phyloP scores from a whole-genome alignment of 2,888 invertebrate species.

The Lordiphosa fenestrarum region DNA sequence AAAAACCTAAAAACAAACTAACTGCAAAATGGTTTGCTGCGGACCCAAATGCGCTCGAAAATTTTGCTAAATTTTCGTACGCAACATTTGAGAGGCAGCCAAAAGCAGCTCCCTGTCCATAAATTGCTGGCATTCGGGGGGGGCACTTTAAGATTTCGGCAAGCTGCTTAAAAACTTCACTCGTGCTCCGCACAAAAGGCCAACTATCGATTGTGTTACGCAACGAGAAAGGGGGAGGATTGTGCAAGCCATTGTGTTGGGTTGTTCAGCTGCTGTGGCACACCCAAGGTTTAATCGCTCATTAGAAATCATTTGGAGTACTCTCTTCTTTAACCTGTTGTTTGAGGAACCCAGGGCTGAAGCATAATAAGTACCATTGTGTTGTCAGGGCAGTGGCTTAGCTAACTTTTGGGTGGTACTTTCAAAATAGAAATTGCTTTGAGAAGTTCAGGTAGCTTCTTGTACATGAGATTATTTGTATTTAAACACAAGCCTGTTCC shows the following conservation, averaged over 20 bases:
- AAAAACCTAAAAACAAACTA: conserved; percentile 56
- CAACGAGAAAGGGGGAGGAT: background rate
- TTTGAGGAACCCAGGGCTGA: conserved; percentile 4
- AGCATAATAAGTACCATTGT: no score
- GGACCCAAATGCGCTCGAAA: conserved; percentile 55
- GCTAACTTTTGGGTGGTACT: no score
- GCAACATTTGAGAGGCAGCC: conserved; percentile 38
- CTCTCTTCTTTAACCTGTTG: conserved; percentile 31
- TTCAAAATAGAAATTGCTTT: no score
- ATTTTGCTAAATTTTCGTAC: conserved; percentile 56
- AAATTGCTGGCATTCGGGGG: conserved; percentile 48
- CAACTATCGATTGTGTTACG: conserved; percentile 10
- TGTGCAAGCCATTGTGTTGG: background rate
- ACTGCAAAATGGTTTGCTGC: conserved; percentile 63
- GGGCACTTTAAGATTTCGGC: conserved; percentile 54
- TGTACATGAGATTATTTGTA: no score
- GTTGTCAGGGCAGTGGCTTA: no score
- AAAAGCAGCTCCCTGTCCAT: conserved; percentile 42
- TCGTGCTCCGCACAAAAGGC: no score
- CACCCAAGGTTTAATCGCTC: background rate
- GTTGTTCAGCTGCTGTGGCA: background rate
- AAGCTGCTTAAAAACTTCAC: conserved; percentile 34
- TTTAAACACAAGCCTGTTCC: no score
- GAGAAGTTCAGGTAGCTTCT: no score
- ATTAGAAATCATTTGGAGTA: background rate